Evolutionary conservation across 2,113 vertebrate genomes (phyloP), one percentile per base, ranked within the genome.

Genomic region (Cnemophilus loriae): DNA sequence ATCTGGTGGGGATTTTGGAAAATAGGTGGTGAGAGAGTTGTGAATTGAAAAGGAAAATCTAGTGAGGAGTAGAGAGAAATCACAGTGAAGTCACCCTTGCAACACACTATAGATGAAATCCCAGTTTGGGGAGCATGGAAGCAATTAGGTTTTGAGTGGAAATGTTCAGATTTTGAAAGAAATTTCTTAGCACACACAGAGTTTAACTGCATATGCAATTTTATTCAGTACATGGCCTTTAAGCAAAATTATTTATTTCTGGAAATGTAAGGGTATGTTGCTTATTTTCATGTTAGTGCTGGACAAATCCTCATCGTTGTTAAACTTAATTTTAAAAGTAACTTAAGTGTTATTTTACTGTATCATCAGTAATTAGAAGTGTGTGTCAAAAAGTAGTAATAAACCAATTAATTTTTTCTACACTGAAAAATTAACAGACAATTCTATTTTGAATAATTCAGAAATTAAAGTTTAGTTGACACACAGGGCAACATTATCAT

Each of bases 271-370:
- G 60, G 59, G 39, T 37, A 93, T 59, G 84, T 63, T 89, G 32
- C 27, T 88, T 93, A 64, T 97, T 97, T 97, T 97, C 5, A 4
- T 67, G 57, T 67, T 89, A 57, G 49, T 77, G 70, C 27, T 92
- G 90, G 84, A 87, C 37, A 97, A 86, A 96, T 93, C 42, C 63
- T 95, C 55, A 69, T 71, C 30, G 37, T 53, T 76, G n/a, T 96
- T 95, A 93, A 97, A 86, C 7, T 86, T 17, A 32, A 41, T 89
- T 95, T 97, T 94, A 96, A 86, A 71, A 95, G 75, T 95, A 96
- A 92, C 35, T 61, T 55, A 55, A 75, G 23, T 70, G 35, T 84
- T 91, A 84, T 90, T 87, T 91, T 71, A 73, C 32, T 84, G 18
- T 85, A 91, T 81, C 44, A 75, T 81, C 71, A 74, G 18, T 87